Evolutionary conservation across 1,140 invertebrate genomes (phyloP).

Genomic region (Trichonephila inaurata): DNA sequence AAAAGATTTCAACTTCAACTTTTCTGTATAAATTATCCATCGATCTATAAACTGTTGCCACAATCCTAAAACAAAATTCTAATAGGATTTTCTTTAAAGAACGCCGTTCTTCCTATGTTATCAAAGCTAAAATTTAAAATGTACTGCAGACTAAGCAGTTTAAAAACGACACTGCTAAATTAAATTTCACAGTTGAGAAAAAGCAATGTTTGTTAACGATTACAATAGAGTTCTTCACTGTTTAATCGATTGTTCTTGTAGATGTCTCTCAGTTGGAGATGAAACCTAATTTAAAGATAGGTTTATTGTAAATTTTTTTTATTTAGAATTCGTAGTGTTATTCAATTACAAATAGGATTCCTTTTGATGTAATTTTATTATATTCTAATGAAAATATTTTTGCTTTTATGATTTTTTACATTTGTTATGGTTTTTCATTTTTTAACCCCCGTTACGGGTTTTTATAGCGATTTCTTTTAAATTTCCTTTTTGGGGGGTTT

Average conservation of each 20-base stretch:
- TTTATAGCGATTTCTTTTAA: no score
- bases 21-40: neutral
- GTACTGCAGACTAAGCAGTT: neutral
- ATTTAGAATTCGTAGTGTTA: neutral
- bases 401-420: no score
- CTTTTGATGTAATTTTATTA: neutral
- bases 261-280: neutral
- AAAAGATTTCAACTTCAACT: no score
- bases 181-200: neutral
- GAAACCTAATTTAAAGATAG: neutral
- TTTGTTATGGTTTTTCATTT: no score
- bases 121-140: neutral
- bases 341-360: neutral
- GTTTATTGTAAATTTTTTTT: neutral
- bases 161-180: neutral
- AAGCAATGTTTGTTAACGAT: neutral
- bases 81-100: neutral
- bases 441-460: no score
- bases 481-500: no score
- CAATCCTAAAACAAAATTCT: neutral
- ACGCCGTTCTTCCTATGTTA: neutral
- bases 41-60: constrained; percentile 23
- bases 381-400: constrained; percentile 1
- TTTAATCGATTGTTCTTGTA: neutral
- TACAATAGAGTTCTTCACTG: neutral